Percentiles rank a stretch among this genome's conserved stretches.
phyloP scores from a whole-genome alignment of 1,140 invertebrate species.

The Macrobrachium rosenbergii region DNA sequence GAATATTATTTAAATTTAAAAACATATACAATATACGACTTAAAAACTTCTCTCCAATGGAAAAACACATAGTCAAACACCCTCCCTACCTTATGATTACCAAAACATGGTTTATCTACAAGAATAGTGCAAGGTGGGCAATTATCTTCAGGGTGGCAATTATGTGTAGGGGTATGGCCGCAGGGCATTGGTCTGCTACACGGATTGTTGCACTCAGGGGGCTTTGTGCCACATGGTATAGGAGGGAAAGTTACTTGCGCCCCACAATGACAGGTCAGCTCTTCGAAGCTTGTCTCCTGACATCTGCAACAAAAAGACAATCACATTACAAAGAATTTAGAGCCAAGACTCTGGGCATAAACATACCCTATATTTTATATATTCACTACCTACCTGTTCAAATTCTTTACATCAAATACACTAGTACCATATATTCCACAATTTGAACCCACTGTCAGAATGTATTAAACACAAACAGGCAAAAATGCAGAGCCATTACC shows the following conservation, averaged over 20 bases:
- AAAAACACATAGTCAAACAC: no score
- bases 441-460: neutral
- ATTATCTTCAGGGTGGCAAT: constrained; percentile 79
- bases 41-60: no score
- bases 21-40: no score
- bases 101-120: constrained; percentile 89
- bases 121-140: constrained; percentile 96
- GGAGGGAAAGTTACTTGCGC: constrained; percentile 88
- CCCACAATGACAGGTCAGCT: constrained; percentile 93
- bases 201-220: constrained; percentile 82
- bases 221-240: constrained; percentile 88
- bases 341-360: no score
- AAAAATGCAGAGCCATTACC: constrained; percentile 40
- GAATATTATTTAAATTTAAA: no score
- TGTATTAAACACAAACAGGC: neutral
- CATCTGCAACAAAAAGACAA: constrained; percentile 27
- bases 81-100: constrained; percentile 82
- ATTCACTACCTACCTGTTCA: no score
- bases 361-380: no score
- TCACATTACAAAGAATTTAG: neutral
- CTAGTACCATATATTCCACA: no score
- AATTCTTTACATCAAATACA: no score
- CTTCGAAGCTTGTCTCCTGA: constrained; percentile 87
- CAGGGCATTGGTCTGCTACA: constrained; percentile 86
- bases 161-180: constrained; percentile 84